These are phyloP conservation scores for Drosophila lacteicornis DNA, from an alignment of 1,140 invertebrate species.

Conservation along the genomic window DNA sequence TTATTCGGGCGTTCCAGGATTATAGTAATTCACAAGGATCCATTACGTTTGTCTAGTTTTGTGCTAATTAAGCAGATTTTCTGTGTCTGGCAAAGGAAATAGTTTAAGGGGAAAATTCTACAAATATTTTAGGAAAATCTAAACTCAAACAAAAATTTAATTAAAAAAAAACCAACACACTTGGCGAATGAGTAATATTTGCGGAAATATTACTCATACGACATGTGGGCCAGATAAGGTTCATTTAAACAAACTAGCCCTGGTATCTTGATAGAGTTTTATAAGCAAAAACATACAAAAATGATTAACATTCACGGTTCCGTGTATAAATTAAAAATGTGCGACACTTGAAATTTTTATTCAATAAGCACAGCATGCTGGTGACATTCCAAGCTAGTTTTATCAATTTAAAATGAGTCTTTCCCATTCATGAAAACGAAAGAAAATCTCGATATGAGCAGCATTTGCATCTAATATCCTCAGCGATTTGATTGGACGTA, in stretches of 20 bases:
- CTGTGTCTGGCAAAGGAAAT: background rate
- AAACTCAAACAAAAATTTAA: background rate
- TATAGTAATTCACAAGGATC: slow-evolving; percentile 17
- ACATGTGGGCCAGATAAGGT: background rate
- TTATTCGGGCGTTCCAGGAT: background rate
- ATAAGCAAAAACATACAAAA: accelerated
- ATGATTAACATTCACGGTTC: no score
- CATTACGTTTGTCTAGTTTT: slow-evolving; percentile 20
- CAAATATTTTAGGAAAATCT: background rate
- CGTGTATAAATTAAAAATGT: background rate
- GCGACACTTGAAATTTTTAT: background rate
- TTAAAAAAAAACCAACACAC: background rate
- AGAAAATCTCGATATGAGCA: background rate
- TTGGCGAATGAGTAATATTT: slow-evolving; percentile 3
- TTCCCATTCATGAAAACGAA: background rate
- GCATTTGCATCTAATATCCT: slow-evolving; percentile 12
- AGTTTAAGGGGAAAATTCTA: background rate
- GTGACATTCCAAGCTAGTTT: background rate
- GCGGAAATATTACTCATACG: background rate
- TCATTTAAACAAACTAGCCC: no score
- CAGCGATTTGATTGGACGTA: slow-evolving; percentile 2
- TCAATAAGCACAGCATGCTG: background rate
- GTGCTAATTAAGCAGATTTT: slow-evolving; percentile 65
- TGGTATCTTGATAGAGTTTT: background rate
- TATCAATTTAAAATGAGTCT: no score